Evolutionary conservation across 2,888 invertebrate genomes (phyloP), one percentile per base, ranked within the genome.

Genomic region (Diarsia mendica): DNA sequence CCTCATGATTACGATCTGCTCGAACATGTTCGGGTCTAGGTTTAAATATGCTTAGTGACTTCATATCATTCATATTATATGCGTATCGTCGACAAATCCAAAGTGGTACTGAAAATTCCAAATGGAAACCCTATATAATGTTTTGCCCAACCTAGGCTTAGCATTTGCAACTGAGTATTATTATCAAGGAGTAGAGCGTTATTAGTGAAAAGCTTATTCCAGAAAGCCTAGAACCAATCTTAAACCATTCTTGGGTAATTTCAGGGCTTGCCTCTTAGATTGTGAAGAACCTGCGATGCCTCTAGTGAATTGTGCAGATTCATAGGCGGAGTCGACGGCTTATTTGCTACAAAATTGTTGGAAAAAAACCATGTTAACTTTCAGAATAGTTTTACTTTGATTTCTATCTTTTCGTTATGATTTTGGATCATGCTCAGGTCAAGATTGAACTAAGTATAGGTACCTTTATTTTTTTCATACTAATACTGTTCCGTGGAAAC

Each of bases 391-490:
- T 53, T 10, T 44, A 20, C 33, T 23, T 39, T 10, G 5, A 28
- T 28, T 28, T 28, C 4, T 28, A n/a, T 23, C 3, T 15, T 77
- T 75, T 60, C 51, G n/a, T 48, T 53, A 61, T 8, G 13, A 13
- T n/a, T 68, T 76, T 64, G 23, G 15, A 65, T 46, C 18, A 63
- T 4, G 20, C 60, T 60, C 39, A 53, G 48, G 11, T 72, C 20
- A 66, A 72, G 39, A 61, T 53, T 66, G 61, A 53, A 33, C 10
- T 65, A n/a, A n/a, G n/a, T n/a, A n/a, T n/a, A n/a, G n/a, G n/a
- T n/a, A 61, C 23, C 23, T 46, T 48, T 58, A 69, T 33, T 33
- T 51, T 28, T 61, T 71, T 39, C 18, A 48, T 20, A 18, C 39
- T 63, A 46, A 65, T 67, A 64, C 4, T 80, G 48, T 15, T 11